These are phyloP conservation scores for Drosophila parthenogenetica DNA, from an alignment of 2,888 invertebrate species.

Conservation along the genomic window DNA sequence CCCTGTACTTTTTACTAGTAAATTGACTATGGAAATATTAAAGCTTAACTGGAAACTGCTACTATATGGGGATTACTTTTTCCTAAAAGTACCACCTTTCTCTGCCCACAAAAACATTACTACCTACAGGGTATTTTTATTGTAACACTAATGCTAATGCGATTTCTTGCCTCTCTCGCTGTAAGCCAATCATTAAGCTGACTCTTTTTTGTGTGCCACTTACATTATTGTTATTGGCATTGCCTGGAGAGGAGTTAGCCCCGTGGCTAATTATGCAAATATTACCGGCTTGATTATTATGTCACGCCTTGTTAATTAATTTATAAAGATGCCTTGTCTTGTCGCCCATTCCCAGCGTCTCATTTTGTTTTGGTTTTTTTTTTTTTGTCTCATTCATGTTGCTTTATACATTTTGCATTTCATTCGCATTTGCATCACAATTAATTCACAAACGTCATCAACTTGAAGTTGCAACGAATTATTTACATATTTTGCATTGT, in stretches of 20 bases:
- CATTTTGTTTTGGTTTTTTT: slow-evolving; percentile 17
- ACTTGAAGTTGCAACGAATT: slow-evolving; percentile 53
- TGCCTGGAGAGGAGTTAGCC: slow-evolving; percentile 16
- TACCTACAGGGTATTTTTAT: slow-evolving; percentile 15
- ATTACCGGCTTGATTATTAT: slow-evolving; percentile 59
- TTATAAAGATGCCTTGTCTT: slow-evolving; percentile 50
- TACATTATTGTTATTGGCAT: slow-evolving; percentile 27
- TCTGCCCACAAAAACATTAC: no score
- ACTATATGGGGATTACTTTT: no score
- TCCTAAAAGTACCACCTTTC: neutral
- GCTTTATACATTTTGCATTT: slow-evolving; percentile 29
- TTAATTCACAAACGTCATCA: slow-evolving; percentile 60
- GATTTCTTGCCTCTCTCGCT: slow-evolving; percentile 2
- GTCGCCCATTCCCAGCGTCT: slow-evolving; percentile 44
- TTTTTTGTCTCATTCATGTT: slow-evolving; percentile 21
- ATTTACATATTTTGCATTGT: slow-evolving; percentile 53
- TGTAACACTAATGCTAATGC: slow-evolving; percentile 27
- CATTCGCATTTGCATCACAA: slow-evolving; percentile 66
- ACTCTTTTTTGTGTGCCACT: slow-evolving; percentile 30
- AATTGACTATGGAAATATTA: no score
- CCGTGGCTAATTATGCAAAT: slow-evolving; percentile 57
- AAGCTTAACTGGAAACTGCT: no score
- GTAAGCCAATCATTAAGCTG: neutral
- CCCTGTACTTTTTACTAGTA: no score
- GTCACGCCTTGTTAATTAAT: slow-evolving; percentile 77